These are phyloP conservation scores for Lathamus discolor DNA, from an alignment of 2,113 vertebrate genomes.

Conservation along the genomic window DNA sequence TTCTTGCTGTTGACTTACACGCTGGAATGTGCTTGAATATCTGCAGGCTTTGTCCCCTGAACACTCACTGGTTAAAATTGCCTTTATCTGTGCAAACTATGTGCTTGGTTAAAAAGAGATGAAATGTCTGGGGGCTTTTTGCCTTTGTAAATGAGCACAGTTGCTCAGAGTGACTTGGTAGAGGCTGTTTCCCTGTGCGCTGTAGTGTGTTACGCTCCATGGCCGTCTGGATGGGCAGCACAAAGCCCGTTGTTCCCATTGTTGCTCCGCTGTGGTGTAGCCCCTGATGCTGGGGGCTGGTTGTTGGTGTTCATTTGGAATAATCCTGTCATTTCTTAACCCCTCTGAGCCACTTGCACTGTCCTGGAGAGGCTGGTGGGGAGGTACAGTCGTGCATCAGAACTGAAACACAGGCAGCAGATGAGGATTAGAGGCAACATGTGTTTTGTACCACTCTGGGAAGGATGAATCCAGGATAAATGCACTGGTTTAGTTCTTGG, in stretches of 20 bases:
- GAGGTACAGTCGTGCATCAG: not conserved
- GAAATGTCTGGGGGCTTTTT: not conserved
- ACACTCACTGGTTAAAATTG: not conserved
- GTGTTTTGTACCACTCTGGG: not conserved
- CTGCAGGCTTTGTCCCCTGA: not conserved
- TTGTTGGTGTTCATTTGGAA: not conserved
- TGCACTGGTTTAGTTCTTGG: not conserved
- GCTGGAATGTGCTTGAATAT: not conserved
- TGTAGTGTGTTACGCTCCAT: not conserved
- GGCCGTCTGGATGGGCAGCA: not conserved
- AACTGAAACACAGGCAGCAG: not conserved
- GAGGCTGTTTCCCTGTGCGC: not conserved
- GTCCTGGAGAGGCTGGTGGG: not conserved
- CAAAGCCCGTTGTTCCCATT: fast-evolving
- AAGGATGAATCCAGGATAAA: not conserved
- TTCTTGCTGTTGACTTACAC: not conserved
- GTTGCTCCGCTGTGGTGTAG: not conserved
- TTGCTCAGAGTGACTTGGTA: fast-evolving
- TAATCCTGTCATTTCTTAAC: not conserved
- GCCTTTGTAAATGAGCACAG: not conserved
- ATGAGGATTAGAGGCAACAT: not conserved
- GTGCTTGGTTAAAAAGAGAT: not conserved
- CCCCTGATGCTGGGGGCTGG: not conserved
- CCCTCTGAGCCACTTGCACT: not conserved
- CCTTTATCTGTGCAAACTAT: not conserved